Percentiles rank a stretch among this genome's conserved stretches.
phyloP scores from a whole-genome alignment of 2,113 vertebrate species.

The Notechis scutatus region DNA sequence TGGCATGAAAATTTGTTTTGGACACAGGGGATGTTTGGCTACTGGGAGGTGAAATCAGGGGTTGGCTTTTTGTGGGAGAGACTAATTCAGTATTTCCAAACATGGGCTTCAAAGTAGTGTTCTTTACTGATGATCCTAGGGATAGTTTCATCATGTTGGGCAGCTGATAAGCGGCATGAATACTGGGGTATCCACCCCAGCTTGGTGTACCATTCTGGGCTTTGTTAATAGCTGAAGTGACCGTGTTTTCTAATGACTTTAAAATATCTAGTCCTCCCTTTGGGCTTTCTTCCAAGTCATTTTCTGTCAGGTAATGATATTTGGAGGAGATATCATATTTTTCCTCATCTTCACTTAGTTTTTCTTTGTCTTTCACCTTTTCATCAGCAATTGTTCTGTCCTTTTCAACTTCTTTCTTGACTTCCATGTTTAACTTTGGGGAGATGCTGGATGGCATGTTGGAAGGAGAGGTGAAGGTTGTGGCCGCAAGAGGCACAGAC shows the following conservation, averaged over 20 bases:
- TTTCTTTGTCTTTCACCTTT: constrained; percentile 82
- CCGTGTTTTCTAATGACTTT: constrained; percentile 97
- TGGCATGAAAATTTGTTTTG: constrained; percentile 96
- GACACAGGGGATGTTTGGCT: constrained; percentile 91
- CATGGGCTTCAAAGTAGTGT: constrained; percentile 83
- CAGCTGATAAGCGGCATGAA: constrained; percentile 97
- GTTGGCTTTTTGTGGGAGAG: constrained; percentile 86
- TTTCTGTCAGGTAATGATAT: constrained; percentile 94
- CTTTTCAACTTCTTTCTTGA: constrained; percentile 92
- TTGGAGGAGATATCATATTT: constrained; percentile 95
- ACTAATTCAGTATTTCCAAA: constrained; percentile 83
- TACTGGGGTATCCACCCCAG: constrained; percentile 98
- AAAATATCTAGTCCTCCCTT: constrained; percentile 96
- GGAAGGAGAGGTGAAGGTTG: constrained; percentile 89
- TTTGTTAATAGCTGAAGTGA: constrained; percentile 97
- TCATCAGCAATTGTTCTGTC: constrained; percentile 82
- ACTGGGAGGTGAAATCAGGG: constrained; percentile 83
- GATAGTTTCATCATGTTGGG: constrained; percentile 98
- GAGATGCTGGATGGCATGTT: constrained; percentile 83
- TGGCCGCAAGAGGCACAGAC: constrained; percentile 94
- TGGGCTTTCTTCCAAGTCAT: constrained; percentile 93
- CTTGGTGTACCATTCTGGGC: constrained; percentile 97
- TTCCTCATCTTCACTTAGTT: constrained; percentile 82
- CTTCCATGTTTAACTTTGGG: constrained; percentile 82
- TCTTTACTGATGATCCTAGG: constrained; percentile 86